These are phyloP conservation scores for Huso huso DNA, from an alignment of 2,797 vertebrate species.

Conservation along the genomic window DNA sequence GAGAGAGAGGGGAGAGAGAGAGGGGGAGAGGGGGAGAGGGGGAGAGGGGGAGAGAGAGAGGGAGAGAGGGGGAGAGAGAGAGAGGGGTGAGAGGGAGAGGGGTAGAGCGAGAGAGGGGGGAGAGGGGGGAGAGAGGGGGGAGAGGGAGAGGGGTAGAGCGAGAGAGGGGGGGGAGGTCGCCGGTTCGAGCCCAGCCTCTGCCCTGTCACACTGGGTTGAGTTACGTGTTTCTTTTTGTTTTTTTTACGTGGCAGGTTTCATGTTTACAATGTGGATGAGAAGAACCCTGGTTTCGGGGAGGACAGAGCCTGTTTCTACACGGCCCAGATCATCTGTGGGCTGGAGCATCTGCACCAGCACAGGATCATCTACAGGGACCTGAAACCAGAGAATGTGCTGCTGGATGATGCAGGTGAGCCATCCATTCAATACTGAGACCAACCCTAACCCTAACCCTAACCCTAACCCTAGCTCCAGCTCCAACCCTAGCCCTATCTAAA, in stretches of 20 bases:
- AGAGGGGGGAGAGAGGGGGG: too few species aligned
- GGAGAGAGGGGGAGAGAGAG: too few species aligned
- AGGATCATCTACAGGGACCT: conserved; percentile 66
- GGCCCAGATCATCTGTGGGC: conserved; percentile 62
- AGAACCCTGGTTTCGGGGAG: conserved; percentile 63
- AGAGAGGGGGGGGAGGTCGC: not conserved
- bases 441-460: not conserved
- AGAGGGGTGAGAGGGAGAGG: too few species aligned
- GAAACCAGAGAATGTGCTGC: conserved; percentile 63
- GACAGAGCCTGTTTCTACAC: conserved; percentile 55
- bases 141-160: not conserved
- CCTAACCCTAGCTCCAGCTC: too few species aligned
- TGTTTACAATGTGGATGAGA: conserved; percentile 66
- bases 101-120: too few species aligned
- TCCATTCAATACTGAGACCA: not conserved
- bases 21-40: too few species aligned
- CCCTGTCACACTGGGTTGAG: too few species aligned
- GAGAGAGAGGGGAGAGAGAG: too few species aligned
- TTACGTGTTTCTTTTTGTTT: not conserved
- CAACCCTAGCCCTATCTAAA: too few species aligned
- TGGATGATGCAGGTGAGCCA: conserved; percentile 55
- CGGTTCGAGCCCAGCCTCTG: too few species aligned
- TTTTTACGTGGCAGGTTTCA: conserved; percentile 45
- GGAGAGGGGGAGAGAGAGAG: too few species aligned
- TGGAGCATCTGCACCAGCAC: conserved; percentile 69